Evolutionary conservation across 2,888 invertebrate genomes (phyloP), one percentile per base, ranked within the genome.

Genomic region (Syrphus vitripennis): DNA sequence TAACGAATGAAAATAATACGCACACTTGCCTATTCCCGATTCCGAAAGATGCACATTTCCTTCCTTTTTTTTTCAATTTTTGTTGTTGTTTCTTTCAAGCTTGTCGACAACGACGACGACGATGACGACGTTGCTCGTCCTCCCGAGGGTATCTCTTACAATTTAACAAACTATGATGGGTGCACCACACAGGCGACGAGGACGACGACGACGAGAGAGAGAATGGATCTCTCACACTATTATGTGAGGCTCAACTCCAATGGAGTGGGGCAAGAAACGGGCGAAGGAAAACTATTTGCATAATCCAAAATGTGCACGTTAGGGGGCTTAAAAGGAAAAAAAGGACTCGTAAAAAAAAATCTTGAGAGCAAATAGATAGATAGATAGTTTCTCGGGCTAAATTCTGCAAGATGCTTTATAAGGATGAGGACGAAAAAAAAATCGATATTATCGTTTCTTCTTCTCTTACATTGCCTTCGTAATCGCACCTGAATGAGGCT

Each of bases 291-390:
- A 55, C 72, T 82, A 86, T 82, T 86, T 86, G 86, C 86, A 86
- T 86, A 86, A 86, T 86, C 86, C 82, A 74, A 77, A 82, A 77
- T 78, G 70, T 82, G 81, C 59, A 67, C 55, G 71, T 80, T 42
- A 53, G 50, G 75, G 63, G 69, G 42, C 77, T 86, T 86, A 70
- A 70, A 70, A 72, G 72, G 69, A 65, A 82, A 82, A 70, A 70
- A 70, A 72, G 72, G 69, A 65, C 57, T 74, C 82, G 57, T 59
- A 50, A 53, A 72, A 84, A 67, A 69, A 71, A 40, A 70, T 29
- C 37, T 21, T 29, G 40, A 61, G 19, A 10, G 24, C 40, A 26
- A 48, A 45, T 14, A 57, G 12, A 48, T 34, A 50, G 3, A 50
- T 1, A n/a, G n/a, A 48, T 29, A 21, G 14, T 24, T 26, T 61